Conservation (phyloP, 2,797 vertebrate species). For the Sternotherus odoratus region DNA sequence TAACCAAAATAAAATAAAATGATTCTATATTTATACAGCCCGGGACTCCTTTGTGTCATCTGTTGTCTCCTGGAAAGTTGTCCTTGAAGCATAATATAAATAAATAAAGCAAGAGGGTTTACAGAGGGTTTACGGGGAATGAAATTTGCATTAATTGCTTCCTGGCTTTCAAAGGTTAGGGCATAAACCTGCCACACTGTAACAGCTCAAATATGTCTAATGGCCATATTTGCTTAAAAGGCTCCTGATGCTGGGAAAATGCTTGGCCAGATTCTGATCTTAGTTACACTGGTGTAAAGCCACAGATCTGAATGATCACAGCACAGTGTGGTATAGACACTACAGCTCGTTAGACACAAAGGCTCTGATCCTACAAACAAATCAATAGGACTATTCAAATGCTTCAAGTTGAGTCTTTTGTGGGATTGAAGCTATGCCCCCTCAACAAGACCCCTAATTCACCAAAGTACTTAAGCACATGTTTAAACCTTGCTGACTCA, state of each 20-base stretch:
- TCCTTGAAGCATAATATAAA: slow-evolving; percentile 53
- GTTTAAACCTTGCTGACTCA: neutral
- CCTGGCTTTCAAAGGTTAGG: neutral
- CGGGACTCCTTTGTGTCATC: slow-evolving; percentile 54
- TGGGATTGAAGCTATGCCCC: neutral
- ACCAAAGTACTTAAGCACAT: neutral
- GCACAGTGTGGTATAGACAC: neutral
- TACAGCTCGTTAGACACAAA: neutral
- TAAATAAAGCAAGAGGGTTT: slow-evolving; percentile 33
- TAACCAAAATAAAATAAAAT: slow-evolving; percentile 78
- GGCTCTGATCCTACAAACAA: neutral
- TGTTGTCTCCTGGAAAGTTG: slow-evolving; percentile 3
- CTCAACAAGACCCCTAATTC: neutral
- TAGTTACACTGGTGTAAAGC: neutral
- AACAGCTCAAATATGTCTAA: neutral
- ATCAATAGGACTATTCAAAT: neutral
- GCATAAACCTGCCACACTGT: neutral
- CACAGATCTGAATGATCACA: neutral
- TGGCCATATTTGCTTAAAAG: neutral
- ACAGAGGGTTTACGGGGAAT: slow-evolving; percentile 18
- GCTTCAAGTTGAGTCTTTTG: neutral
- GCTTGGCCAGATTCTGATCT: neutral
- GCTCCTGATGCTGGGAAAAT: neutral
- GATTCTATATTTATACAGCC: slow-evolving; percentile 82
- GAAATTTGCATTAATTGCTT: slow-evolving; percentile 1